These are phyloP conservation scores for Tyria jacobaeae DNA, from an alignment of 2,888 invertebrate genomes.

Conservation along the genomic window DNA sequence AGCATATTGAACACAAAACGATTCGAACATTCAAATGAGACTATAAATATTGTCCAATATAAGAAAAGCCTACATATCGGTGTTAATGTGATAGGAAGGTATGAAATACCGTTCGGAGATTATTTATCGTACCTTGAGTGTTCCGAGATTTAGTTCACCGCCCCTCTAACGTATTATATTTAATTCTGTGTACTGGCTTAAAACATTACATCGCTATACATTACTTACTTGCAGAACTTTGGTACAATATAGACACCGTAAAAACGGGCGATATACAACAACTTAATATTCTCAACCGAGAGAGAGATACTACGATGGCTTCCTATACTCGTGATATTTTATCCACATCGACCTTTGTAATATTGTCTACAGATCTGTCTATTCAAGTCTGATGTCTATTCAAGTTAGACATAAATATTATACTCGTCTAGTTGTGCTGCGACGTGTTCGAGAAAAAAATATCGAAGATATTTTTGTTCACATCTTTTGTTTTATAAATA, in stretches of 20 bases:
- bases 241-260: not conserved
- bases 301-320: constrained; percentile 7
- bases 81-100: constrained; percentile 32
- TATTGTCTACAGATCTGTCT: constrained; percentile 10
- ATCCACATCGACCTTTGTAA: constrained; percentile 15
- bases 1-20: constrained; percentile 34
- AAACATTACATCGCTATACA: not conserved
- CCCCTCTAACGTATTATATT: not conserved
- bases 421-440: not conserved
- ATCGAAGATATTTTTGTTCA: not conserved
- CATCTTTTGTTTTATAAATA: too few relatives aligned
- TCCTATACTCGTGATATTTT: constrained; percentile 29
- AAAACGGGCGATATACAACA: not conserved
- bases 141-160: constrained; percentile 40
- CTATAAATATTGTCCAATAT: constrained; percentile 39
- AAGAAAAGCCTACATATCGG: constrained; percentile 43
- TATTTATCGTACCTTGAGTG: constrained; percentile 43
- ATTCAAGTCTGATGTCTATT: too few relatives aligned
- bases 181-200: not conserved
- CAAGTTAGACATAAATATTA: constrained; percentile 9
- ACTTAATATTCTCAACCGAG: too few relatives aligned
- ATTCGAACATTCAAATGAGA: constrained; percentile 42
- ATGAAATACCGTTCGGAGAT: constrained; percentile 30
- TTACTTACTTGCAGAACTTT: not conserved
- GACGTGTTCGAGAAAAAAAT: not conserved